A percentile compares a stretch with the other conserved stretches of the same genome.
phyloP scores from a whole-genome alignment of 2,797 vertebrate genomes.

The Zalophus californianus region DNA sequence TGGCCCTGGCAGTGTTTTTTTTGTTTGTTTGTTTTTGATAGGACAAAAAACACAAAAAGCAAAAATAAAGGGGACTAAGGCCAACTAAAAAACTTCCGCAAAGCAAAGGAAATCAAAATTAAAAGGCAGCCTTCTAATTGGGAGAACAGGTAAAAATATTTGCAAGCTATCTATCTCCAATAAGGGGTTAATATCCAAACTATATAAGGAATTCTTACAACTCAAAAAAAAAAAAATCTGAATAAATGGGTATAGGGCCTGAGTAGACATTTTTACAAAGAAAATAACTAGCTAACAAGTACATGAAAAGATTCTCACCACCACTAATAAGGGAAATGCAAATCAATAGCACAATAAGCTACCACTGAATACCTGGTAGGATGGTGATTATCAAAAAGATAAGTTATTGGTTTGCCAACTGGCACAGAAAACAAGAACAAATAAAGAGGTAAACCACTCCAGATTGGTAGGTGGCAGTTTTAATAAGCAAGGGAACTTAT shows the following conservation, averaged over 20 bases:
- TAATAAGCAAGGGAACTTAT: not conserved
- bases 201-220: not conserved
- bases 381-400: not conserved
- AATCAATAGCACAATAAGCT: not conserved
- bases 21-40: not conserved
- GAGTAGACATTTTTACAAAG: not conserved
- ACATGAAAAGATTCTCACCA: not conserved
- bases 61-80: not conserved
- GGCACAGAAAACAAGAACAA: not conserved
- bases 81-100: not conserved
- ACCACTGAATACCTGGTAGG: not conserved
- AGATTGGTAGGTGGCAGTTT: not conserved
- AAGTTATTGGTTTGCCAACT: not conserved
- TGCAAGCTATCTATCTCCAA: not conserved
- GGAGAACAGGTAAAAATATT: not conserved
- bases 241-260: not conserved
- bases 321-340: not conserved
- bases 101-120: not conserved
- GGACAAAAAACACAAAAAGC: not conserved
- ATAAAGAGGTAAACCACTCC: not conserved
- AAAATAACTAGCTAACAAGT: not conserved
- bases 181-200: not conserved
- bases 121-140: not conserved
- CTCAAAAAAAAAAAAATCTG: not conserved
- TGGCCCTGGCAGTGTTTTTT: not conserved